phyloP scores from a whole-genome alignment of 2,113 vertebrate species.

The Acanthochromis polyacanthus region DNA sequence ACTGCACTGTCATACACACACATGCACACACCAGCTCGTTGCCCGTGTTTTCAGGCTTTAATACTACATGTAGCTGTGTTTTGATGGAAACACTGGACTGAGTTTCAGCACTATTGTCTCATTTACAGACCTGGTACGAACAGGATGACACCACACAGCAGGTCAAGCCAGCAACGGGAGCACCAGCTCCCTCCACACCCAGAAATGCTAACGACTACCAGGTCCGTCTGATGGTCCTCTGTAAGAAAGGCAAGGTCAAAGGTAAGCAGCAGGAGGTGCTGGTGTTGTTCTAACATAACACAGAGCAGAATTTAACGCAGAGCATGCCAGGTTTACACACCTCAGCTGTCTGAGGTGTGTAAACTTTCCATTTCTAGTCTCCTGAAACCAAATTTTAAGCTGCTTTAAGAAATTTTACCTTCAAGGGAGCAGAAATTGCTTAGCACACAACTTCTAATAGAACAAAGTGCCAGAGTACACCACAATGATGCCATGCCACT shows the following conservation, averaged over 20 bases:
- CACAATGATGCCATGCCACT: no score
- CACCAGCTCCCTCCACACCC: rapidly evolving
- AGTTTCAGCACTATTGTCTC: slow-evolving; percentile 34
- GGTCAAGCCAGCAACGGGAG: neutral
- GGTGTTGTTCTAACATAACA: slow-evolving; percentile 13
- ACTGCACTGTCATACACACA: slow-evolving; percentile 44
- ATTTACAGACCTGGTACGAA: slow-evolving; percentile 82
- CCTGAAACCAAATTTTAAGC: slow-evolving; percentile 2
- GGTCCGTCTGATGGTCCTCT: slow-evolving; percentile 77
- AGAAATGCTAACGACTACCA: slow-evolving; percentile 2
- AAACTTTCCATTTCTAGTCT: neutral
- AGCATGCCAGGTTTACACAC: neutral
- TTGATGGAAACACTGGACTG: slow-evolving; percentile 26
- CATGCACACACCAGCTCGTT: slow-evolving; percentile 26
- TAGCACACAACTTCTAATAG: no score
- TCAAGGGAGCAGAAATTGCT: neutral
- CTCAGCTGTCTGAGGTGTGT: neutral
- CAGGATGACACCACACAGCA: slow-evolving; percentile 17
- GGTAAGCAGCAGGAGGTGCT: slow-evolving; percentile 79
- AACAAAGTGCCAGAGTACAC: no score
- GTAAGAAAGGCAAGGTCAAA: slow-evolving; percentile 75
- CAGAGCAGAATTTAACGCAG: neutral
- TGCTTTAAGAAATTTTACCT: neutral
- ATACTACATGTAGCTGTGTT: slow-evolving; percentile 22
- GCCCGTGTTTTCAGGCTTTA: slow-evolving; percentile 23